Evolutionary conservation across 2,888 invertebrate genomes (phyloP), one percentile per base, ranked within the genome.

Genomic region (Mallateleia sp.): DNA sequence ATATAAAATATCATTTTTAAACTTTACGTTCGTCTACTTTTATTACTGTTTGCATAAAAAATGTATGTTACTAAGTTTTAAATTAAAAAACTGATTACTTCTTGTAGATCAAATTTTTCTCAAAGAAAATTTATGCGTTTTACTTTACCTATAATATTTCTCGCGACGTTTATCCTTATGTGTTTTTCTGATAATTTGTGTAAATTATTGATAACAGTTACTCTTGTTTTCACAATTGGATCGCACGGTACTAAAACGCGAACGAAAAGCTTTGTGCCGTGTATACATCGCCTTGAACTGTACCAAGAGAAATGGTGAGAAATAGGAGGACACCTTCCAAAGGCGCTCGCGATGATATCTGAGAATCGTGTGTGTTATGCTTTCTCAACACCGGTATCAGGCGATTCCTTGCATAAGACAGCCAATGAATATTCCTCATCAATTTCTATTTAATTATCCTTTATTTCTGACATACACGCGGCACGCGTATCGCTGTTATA

Each of bases 371-470:
- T 64, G 89, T 91, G 93, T 93, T 94, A 94, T 94, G 94, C 94
- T 94, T 94, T 94, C 93, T 94, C 93, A 93, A 94, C 93, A 92
- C 91, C 90, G 77, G 81, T 88, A 34, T 42, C 77, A 78, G 56
- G 60, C 34, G 62, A 86, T 78, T 82, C 81, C 91, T 93, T 93
- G 90, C 91, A 90, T 91, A 93, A 93, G 86, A 45, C 32, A 34
- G 71, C 74, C 82, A 90, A 88, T 69, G 15, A 81, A 80, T 80
- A 83, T 64, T 62, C 69, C 32, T 58, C 87, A 66, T 89, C 89
- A 87, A 89, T 91, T 91, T 90, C 74, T 74, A 85, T 86, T 87
- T 88, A 89, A 88, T 89, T 87, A 75, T 28, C 42, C 22, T 34
- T 62, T 71, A 38, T 71, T 69, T 42, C 45, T 62, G 66, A 60